Evolutionary conservation across 2,797 vertebrate species (phyloP).

Genomic region (Apodemus agrarius): DNA sequence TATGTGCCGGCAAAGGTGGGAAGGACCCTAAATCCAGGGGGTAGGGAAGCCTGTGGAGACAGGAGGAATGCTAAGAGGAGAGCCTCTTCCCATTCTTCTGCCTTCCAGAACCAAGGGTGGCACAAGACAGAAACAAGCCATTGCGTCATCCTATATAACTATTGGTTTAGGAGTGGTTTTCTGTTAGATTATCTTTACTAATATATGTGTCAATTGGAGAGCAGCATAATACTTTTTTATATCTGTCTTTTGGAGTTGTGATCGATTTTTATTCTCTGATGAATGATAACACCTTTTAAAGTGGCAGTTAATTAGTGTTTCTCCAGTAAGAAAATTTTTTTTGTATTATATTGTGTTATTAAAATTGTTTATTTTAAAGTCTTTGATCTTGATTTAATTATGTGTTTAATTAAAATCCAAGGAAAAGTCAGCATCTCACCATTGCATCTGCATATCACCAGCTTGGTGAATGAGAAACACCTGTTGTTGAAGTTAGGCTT

Average conservation of each 20-base stretch:
- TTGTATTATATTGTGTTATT: background rate
- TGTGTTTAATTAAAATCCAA: background rate
- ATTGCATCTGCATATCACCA: background rate
- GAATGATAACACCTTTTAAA: background rate
- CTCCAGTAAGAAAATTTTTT: background rate
- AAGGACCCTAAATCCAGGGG: background rate
- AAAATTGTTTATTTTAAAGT: background rate
- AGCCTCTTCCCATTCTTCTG: background rate
- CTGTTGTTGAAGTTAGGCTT: background rate
- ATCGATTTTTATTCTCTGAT: background rate
- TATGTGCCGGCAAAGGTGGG: background rate
- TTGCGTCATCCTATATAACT: background rate
- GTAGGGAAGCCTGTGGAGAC: background rate
- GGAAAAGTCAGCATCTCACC: background rate
- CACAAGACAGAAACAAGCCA: background rate
- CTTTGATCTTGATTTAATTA: background rate
- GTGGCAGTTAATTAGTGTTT: background rate
- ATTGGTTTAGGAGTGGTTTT: background rate
- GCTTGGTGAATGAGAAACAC: background rate
- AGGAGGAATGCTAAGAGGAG: background rate
- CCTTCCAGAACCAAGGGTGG: background rate
- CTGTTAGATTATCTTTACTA: background rate
- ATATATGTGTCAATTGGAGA: background rate
- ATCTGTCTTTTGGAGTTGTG: background rate
- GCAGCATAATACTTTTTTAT: background rate